These are phyloP conservation scores for Torymus tubicola DNA, from an alignment of 2,888 invertebrate genomes.

Conservation along the genomic window DNA sequence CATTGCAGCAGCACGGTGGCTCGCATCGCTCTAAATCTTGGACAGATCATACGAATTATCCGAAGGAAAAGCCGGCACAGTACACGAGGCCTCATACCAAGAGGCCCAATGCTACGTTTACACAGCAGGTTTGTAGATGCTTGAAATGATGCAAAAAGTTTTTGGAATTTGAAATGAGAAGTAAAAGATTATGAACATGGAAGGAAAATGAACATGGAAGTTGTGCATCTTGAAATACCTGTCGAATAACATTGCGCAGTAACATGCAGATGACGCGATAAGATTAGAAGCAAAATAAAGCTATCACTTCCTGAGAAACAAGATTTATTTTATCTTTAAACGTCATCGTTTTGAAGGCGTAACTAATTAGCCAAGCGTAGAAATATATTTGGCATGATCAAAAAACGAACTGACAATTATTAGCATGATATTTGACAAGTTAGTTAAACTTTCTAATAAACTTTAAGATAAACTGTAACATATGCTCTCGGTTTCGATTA, in stretches of 20 bases:
- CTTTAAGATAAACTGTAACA: slow-evolving; percentile 5
- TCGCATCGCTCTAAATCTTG: slow-evolving; percentile 84
- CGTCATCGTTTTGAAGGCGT: not conserved
- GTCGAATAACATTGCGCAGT: no score
- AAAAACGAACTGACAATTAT: slow-evolving; percentile 1
- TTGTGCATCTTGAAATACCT: no score
- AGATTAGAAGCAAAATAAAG: not conserved
- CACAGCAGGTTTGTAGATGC: slow-evolving; percentile 73
- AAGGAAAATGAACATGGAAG: no score
- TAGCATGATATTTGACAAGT: slow-evolving; percentile 9
- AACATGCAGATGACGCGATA: no score
- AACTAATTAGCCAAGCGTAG: slow-evolving; percentile 17
- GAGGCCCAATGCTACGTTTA: slow-evolving; percentile 71
- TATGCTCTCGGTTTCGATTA: not conserved
- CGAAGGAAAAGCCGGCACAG: slow-evolving; percentile 82
- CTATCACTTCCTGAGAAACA: not conserved
- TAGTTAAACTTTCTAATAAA: slow-evolving; percentile 32
- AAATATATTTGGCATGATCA: slow-evolving; percentile 2
- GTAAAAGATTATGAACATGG: no score
- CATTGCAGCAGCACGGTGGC: slow-evolving; percentile 75
- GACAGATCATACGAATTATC: slow-evolving; percentile 85
- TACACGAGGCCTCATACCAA: slow-evolving; percentile 83
- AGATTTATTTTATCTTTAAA: not conserved
- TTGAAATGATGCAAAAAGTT: not conserved
- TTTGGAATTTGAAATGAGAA: not conserved